These are phyloP conservation scores for Melanophora roralis DNA, from an alignment of 2,888 invertebrate genomes.

Conservation along the genomic window DNA sequence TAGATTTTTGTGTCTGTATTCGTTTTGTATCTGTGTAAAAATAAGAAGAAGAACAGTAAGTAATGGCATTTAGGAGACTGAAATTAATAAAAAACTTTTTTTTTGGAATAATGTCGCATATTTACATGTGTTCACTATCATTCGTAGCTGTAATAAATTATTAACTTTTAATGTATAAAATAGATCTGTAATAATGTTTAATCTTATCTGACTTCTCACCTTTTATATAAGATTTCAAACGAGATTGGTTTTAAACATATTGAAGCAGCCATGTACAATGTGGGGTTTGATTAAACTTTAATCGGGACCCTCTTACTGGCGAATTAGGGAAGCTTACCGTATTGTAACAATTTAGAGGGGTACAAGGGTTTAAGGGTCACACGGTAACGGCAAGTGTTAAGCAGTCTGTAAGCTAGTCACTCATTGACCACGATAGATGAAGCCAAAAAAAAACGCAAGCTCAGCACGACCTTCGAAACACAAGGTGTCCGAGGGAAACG, in stretches of 20 bases:
- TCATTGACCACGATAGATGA: too few relatives aligned
- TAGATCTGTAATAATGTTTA: slow-evolving; percentile 31
- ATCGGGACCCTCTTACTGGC: too few relatives aligned
- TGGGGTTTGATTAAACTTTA: too few relatives aligned
- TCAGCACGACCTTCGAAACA: too few relatives aligned
- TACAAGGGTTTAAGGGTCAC: too few relatives aligned
- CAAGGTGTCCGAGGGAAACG: too few relatives aligned
- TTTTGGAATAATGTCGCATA: slow-evolving; percentile 55
- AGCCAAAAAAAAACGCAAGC: too few relatives aligned
- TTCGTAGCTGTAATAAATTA: slow-evolving; percentile 46
- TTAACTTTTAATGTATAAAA: slow-evolving; percentile 36
- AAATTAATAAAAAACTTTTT: slow-evolving; percentile 49
- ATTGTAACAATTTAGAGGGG: too few relatives aligned
- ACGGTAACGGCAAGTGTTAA: too few relatives aligned
- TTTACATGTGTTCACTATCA: slow-evolving; percentile 25
- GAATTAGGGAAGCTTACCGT: too few relatives aligned
- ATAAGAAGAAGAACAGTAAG: slow-evolving; percentile 42
- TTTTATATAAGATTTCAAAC: slow-evolving; percentile 44
- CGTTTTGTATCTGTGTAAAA: slow-evolving; percentile 31
- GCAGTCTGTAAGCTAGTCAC: too few relatives aligned
- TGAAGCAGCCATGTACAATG: too few relatives aligned
- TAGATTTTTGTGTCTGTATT: slow-evolving; percentile 25
- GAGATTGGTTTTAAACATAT: slow-evolving; percentile 34
- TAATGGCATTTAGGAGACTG: slow-evolving; percentile 51
- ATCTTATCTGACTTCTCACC: slow-evolving; percentile 39